Evolutionary conservation across 1,140 invertebrate genomes (phyloP).

Genomic region (Bathynomus jamesi): DNA sequence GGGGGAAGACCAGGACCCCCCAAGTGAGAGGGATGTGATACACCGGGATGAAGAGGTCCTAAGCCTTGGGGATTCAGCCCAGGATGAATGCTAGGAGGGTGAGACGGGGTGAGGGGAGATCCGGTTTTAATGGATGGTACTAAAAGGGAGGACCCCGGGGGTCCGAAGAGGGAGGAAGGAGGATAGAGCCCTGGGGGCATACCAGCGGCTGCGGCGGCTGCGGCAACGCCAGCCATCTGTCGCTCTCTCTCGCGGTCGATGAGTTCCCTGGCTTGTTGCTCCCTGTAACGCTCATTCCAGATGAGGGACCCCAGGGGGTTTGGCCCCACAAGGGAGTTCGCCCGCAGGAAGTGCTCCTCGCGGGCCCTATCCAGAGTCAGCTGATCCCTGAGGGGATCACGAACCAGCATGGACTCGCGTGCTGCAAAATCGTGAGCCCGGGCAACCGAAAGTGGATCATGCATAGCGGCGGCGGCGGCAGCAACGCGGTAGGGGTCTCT

Average conservation of each 20-base stretch:
- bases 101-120: neutral
- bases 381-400: slow-evolving; percentile 11
- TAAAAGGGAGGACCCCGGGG: slow-evolving; percentile 10
- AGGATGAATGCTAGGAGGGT: slow-evolving; percentile 5
- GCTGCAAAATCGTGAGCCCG: neutral
- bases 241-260: slow-evolving; percentile 16
- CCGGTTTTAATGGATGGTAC: slow-evolving; percentile 1
- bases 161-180: slow-evolving; percentile 4
- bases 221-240: slow-evolving; percentile 11
- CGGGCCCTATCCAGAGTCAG: slow-evolving; percentile 4
- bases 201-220: neutral
- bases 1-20: slow-evolving; percentile 6
- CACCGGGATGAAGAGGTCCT: neutral
- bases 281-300: slow-evolving; percentile 7
- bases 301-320: slow-evolving; percentile 9
- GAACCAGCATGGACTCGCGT: slow-evolving; percentile 3
- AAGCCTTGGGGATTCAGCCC: neutral
- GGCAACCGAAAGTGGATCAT: slow-evolving; percentile 4
- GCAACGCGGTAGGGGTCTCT: slow-evolving; percentile 17
- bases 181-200: slow-evolving; percentile 4
- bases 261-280: slow-evolving; percentile 13
- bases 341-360: slow-evolving; percentile 7
- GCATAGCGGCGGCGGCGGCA: slow-evolving; percentile 11
- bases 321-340: slow-evolving; percentile 2
- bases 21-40: neutral